Evolutionary conservation across 2,888 invertebrate genomes (phyloP).

Genomic region (Hedychridium roseum): DNA sequence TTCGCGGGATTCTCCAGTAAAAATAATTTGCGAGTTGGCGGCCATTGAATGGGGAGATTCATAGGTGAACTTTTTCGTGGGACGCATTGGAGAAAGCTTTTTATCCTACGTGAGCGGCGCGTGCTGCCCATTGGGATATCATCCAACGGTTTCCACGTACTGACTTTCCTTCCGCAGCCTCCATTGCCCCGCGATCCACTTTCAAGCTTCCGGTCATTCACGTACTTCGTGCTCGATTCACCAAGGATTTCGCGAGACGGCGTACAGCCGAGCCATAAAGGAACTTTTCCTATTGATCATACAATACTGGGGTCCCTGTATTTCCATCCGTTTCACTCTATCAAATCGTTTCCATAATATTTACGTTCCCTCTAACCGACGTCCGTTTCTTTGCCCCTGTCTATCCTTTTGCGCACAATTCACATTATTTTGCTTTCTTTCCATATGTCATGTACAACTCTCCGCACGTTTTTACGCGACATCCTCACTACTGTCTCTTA

Average conservation of each 20-base stretch:
- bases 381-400: no score
- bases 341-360: no score
- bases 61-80: constrained; percentile 19
- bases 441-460: background rate
- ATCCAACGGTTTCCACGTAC: constrained; percentile 15
- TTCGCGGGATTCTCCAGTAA: no score
- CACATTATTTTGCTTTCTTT: background rate
- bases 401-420: background rate
- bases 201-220: constrained; percentile 21
- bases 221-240: constrained; percentile 28
- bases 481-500: background rate
- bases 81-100: constrained; percentile 22
- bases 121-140: constrained; percentile 14
- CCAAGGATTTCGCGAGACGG: constrained; percentile 32
- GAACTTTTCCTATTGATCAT: constrained; percentile 34
- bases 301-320: no score
- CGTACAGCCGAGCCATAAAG: constrained; percentile 29
- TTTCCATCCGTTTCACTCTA: no score
- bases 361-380: no score
- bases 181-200: constrained; percentile 15
- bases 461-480: background rate
- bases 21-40: no score
- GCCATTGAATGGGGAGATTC: no score
- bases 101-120: constrained; percentile 18
- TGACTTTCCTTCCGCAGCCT: constrained; percentile 12